Evolutionary conservation across 2,888 invertebrate species (phyloP).

Genomic region (Zygaena filipendulae): DNA sequence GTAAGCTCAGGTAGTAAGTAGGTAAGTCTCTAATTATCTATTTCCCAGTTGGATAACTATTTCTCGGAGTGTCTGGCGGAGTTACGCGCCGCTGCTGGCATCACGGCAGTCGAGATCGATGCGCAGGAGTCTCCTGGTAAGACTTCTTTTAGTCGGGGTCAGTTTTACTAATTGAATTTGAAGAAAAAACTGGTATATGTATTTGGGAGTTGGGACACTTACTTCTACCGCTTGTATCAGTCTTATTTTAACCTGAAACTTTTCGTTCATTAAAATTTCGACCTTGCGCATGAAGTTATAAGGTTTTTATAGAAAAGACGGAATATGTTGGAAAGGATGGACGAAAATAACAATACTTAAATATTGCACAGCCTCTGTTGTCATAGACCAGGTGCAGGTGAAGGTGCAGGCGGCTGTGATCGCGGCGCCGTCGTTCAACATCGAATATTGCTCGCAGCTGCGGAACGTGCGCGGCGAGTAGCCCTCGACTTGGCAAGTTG

Average conservation of each 20-base stretch:
- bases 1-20: too few species aligned
- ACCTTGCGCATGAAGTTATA: too few species aligned
- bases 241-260: too few species aligned
- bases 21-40: too few species aligned
- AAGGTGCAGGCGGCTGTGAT: conserved; percentile 50
- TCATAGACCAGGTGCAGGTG: conserved; percentile 49
- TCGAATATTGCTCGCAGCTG: conserved; percentile 31
- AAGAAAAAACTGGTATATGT: too few species aligned
- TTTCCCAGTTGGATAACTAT: conserved; percentile 43
- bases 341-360: too few species aligned
- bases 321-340: too few species aligned
- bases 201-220: neutral
- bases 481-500: neutral
- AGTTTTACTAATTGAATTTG: too few species aligned
- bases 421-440: conserved; percentile 40
- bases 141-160: conserved; percentile 7
- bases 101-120: conserved; percentile 43
- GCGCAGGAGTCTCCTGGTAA: conserved; percentile 33
- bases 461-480: conserved; percentile 35
- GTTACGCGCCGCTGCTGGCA: conserved; percentile 47
- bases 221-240: too few species aligned
- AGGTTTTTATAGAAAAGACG: too few species aligned
- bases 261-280: too few species aligned
- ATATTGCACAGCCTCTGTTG: too few species aligned
- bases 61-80: conserved; percentile 49